phyloP scores from a whole-genome alignment of 2,888 invertebrate species.

The Agrochola macilenta region DNA sequence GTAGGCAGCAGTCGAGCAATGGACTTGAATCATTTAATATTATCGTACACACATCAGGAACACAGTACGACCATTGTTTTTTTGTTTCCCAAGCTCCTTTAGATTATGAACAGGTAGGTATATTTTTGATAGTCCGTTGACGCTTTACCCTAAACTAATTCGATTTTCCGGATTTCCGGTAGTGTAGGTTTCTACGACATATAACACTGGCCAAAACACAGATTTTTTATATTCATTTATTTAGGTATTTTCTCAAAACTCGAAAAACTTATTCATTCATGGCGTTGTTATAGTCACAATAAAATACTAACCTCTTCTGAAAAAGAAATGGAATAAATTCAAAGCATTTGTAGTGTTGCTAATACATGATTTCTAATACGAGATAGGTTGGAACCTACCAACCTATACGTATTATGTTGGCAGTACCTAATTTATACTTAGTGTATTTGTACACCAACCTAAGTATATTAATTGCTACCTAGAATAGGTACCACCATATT shows the following conservation, averaged over 20 bases:
- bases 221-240: background rate
- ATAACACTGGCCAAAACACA: background rate
- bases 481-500: constrained; percentile 15
- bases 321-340: background rate
- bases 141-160: background rate
- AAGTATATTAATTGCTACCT: constrained; percentile 16
- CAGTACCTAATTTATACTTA: constrained; percentile 4
- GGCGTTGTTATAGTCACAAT: background rate
- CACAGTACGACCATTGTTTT: background rate
- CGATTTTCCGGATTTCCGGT: background rate
- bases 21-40: background rate
- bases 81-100: background rate
- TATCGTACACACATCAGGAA: background rate
- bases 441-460: background rate
- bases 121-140: background rate
- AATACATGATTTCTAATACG: background rate
- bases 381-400: too few relatives aligned
- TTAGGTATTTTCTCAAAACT: background rate
- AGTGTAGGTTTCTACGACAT: background rate
- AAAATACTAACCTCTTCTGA: background rate
- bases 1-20: background rate
- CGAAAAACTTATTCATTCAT: too few relatives aligned
- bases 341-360: background rate
- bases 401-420: background rate
- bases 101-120: background rate